A percentile compares a stretch with the other conserved stretches of the same genome.
These are phyloP conservation scores for Thyatira batis DNA, from an alignment of 2,888 invertebrate genomes.

Conservation along the genomic window DNA sequence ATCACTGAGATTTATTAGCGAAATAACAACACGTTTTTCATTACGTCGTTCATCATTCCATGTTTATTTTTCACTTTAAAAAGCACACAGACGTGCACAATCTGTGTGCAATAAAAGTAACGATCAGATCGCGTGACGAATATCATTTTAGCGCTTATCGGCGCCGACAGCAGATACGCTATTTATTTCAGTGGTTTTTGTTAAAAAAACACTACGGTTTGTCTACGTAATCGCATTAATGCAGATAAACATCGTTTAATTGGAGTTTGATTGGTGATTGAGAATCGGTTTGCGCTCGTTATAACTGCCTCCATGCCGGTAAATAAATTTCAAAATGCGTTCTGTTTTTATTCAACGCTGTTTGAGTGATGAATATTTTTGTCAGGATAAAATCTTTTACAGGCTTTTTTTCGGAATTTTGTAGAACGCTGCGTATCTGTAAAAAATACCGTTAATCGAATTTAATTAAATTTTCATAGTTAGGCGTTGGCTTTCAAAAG, in stretches of 20 bases:
- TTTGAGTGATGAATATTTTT: background rate
- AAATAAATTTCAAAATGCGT: background rate
- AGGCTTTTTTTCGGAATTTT: background rate
- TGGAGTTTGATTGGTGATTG: constrained; percentile 7
- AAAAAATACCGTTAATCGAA: too few species aligned
- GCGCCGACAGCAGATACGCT: constrained; percentile 18
- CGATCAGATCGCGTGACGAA: constrained; percentile 26
- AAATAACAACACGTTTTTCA: background rate
- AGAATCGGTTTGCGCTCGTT: constrained; percentile 1
- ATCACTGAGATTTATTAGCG: background rate
- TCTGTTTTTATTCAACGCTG: background rate
- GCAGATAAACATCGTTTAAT: constrained; percentile 7
- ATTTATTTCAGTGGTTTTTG: constrained; percentile 14
- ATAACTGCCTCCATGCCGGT: background rate
- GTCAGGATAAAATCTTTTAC: background rate
- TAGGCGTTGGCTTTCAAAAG: too few species aligned
- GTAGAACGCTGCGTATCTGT: background rate
- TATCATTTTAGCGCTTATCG: constrained; percentile 25
- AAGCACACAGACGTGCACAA: background rate
- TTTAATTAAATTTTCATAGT: too few species aligned
- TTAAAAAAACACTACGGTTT: constrained; percentile 2
- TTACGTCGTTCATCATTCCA: background rate
- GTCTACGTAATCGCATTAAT: constrained; percentile 14
- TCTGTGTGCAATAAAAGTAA: constrained; percentile 18
- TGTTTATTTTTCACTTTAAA: background rate